phyloP scores from a whole-genome alignment of 2,888 invertebrate genomes.

The Protodeltote pygarga region DNA sequence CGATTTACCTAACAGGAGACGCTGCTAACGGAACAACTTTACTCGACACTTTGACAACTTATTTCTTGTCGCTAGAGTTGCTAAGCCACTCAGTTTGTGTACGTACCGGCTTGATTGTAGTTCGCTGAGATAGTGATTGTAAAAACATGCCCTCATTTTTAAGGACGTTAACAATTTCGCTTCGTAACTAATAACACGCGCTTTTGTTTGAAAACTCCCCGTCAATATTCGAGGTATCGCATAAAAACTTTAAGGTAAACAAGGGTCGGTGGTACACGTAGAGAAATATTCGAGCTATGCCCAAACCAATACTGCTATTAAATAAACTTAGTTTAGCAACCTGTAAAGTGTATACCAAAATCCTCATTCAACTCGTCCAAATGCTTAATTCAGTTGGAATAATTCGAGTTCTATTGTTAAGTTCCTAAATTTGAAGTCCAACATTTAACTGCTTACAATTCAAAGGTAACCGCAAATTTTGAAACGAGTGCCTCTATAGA shows the following conservation, averaged over 20 bases:
- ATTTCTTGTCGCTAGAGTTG: conserved; percentile 82
- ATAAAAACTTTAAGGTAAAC: conserved; percentile 56
- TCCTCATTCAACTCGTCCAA: conserved; percentile 79
- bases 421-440: conserved; percentile 82
- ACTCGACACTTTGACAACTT: conserved; percentile 85
- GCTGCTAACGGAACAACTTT: conserved; percentile 81
- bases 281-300: conserved; percentile 67
- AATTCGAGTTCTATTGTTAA: conserved; percentile 84
- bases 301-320: conserved; percentile 69
- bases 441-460: conserved; percentile 86
- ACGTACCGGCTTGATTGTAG: conserved; percentile 74
- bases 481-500: conserved; percentile 81
- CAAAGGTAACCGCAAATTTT: conserved; percentile 85
- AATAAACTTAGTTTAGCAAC: conserved; percentile 77
- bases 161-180: conserved; percentile 38
- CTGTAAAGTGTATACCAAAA: conserved; percentile 78
- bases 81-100: conserved; percentile 79
- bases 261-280: conserved; percentile 54
- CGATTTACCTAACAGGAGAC: conserved; percentile 83
- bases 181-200: conserved; percentile 31
- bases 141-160: conserved; percentile 44
- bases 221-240: conserved; percentile 40
- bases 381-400: conserved; percentile 83
- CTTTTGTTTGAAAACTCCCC: conserved; percentile 24
- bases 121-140: conserved; percentile 59